Percentiles rank a stretch among this genome's conserved stretches.
Conservation (phyloP, 2,888 invertebrate genomes). For the Diaperis boleti region DNA sequence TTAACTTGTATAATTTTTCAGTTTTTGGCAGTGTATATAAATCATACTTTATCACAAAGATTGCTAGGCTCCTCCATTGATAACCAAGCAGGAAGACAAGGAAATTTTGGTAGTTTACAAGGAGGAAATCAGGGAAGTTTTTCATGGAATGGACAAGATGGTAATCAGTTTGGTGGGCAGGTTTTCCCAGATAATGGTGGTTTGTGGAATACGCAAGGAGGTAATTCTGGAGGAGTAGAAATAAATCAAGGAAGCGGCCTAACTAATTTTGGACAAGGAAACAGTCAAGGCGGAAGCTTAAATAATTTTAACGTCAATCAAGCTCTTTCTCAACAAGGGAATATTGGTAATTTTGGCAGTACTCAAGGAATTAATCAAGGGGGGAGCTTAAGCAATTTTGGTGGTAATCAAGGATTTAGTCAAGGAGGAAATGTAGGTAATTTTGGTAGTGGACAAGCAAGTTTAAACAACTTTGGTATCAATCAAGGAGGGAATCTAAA, state of each 20-base stretch:
- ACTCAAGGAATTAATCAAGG: conserved; percentile 9
- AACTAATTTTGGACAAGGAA: background rate
- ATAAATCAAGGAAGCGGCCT: background rate
- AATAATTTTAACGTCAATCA: background rate
- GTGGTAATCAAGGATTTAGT: background rate
- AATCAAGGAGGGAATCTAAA: background rate
- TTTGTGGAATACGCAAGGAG: background rate
- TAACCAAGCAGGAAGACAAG: too few species aligned
- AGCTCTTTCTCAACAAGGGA: background rate
- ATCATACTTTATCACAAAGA: too few species aligned
- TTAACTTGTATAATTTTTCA: background rate
- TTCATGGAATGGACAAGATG: too few species aligned
- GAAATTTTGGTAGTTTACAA: too few species aligned
- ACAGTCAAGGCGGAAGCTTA: background rate
- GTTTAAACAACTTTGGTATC: background rate
- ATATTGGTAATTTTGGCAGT: background rate
- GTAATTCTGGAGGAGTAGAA: background rate
- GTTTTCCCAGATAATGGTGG: too few species aligned
- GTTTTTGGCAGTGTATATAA: too few species aligned
- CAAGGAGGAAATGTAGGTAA: background rate
- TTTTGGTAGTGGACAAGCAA: background rate
- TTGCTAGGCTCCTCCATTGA: too few species aligned
- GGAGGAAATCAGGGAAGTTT: too few species aligned
- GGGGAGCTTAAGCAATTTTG: background rate
- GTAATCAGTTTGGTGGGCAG: too few species aligned